Conservation (phyloP, 2,797 vertebrate species). For the Gouania willdenowi region DNA sequence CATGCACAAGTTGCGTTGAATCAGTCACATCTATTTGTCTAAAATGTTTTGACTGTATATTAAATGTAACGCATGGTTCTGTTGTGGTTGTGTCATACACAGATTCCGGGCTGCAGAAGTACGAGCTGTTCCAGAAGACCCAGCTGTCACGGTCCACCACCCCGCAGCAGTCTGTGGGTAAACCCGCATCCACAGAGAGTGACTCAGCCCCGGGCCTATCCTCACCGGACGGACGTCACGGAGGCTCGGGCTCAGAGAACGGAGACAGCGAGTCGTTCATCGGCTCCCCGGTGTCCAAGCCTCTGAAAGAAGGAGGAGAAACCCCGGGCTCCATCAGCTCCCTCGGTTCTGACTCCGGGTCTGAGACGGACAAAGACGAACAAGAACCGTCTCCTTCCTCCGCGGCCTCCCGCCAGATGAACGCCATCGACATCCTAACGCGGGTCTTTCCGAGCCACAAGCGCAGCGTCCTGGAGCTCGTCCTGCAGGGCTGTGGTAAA, state of each 20-base stretch:
- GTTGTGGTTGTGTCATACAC: conserved; percentile 21
- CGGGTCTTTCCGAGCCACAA: conserved; percentile 96
- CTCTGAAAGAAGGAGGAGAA: conserved; percentile 85
- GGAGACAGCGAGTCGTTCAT: conserved; percentile 93
- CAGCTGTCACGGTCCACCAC: conserved; percentile 78
- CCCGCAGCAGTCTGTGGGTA: conserved; percentile 79
- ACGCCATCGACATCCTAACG: conserved; percentile 95
- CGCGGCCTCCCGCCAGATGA: conserved; percentile 86
- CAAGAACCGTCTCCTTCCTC: conserved; percentile 81
- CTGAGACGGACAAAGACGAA: conserved; percentile 90
- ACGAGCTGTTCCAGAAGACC: conserved; percentile 89
- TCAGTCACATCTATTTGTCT: too few relatives aligned
- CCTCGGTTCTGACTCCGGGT: conserved; percentile 90
- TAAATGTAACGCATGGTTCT: neutral
- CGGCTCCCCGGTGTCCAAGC: conserved; percentile 85
- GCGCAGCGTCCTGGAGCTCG: conserved; percentile 92
- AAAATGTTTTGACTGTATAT: too few relatives aligned
- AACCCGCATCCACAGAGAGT: conserved; percentile 82
- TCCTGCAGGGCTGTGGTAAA: conserved; percentile 94
- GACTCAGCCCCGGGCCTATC: conserved; percentile 87
- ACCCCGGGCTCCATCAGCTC: conserved; percentile 93
- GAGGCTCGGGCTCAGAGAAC: conserved; percentile 89
- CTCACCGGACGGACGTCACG: conserved; percentile 87
- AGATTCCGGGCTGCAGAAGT: conserved; percentile 94
- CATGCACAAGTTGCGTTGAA: too few relatives aligned